A percentile compares a stretch with the other conserved stretches of the same genome.
These are phyloP conservation scores for Agrotis segetum DNA, from an alignment of 2,888 invertebrate genomes.

Conservation along the genomic window DNA sequence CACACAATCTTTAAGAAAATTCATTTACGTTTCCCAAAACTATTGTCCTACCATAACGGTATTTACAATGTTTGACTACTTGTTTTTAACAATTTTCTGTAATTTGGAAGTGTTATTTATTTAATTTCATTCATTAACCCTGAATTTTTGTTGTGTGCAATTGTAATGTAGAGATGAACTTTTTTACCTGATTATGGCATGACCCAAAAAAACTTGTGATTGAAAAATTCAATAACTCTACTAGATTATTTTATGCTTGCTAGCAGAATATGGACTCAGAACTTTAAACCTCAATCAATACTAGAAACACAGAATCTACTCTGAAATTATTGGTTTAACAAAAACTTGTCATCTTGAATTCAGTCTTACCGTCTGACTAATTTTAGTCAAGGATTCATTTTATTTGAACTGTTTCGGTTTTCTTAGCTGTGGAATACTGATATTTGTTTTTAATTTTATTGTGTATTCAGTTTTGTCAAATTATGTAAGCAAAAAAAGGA, in stretches of 20 bases:
- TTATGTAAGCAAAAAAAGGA: not conserved
- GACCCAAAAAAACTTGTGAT: not conserved
- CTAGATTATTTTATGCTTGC: too few species aligned
- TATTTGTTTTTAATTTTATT: not conserved
- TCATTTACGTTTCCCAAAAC: conserved; percentile 31
- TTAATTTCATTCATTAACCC: not conserved
- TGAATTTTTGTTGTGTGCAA: not conserved
- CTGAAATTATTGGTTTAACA: not conserved
- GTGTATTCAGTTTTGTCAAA: not conserved
- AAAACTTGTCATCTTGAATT: not conserved
- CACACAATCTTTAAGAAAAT: conserved; percentile 39
- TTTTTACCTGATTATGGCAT: too few species aligned
- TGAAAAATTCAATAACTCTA: not conserved
- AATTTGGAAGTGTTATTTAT: not conserved
- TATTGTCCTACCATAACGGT: conserved; percentile 38
- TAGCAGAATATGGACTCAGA: not conserved
- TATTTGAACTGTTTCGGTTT: not conserved
- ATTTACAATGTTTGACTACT: conserved; percentile 17
- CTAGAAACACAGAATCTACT: not conserved
- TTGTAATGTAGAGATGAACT: not conserved
- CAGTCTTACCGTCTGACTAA: not conserved
- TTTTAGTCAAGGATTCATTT: not conserved
- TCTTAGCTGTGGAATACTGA: not conserved
- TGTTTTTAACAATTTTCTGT: not conserved
- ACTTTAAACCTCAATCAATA: not conserved